phyloP scores from a whole-genome alignment of 2,797 vertebrate genomes.

The Siniperca scherzeri region DNA sequence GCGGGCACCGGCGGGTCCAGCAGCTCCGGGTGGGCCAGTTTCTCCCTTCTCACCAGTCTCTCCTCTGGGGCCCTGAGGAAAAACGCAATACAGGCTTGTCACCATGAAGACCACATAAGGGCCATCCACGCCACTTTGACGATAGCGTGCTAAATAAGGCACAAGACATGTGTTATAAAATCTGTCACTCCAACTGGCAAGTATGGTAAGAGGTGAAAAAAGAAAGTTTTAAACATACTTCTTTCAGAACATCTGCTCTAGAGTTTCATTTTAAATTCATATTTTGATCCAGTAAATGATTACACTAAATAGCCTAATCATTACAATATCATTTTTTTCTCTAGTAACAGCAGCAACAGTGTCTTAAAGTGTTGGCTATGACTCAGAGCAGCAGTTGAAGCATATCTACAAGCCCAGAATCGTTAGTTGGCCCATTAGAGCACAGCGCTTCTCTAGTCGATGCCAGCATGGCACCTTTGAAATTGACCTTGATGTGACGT shows the following conservation, averaged over 20 bases:
- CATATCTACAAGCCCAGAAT: constrained; percentile 65
- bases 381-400: constrained; percentile 56
- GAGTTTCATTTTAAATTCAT: constrained; percentile 8
- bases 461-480: constrained; percentile 61
- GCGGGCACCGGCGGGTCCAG: constrained; percentile 93
- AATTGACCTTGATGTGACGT: constrained; percentile 60
- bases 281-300: constrained; percentile 16
- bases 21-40: constrained; percentile 94
- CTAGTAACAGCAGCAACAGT: constrained; percentile 24
- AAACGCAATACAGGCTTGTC: constrained; percentile 30
- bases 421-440: constrained; percentile 68
- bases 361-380: constrained; percentile 52
- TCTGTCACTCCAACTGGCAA: constrained; percentile 32
- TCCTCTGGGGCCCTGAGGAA: constrained; percentile 93
- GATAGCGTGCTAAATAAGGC: constrained; percentile 21
- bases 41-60: constrained; percentile 98
- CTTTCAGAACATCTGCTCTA: constrained; percentile 2
- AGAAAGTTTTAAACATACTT: background rate
- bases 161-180: constrained; percentile 9
- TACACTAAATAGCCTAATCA: constrained; percentile 14
- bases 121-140: constrained; percentile 19
- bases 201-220: background rate
- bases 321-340: constrained; percentile 22
- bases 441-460: constrained; percentile 51
- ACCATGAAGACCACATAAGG: constrained; percentile 19